phyloP scores from a whole-genome alignment of 2,888 invertebrate species.

The Biston stratarius region DNA sequence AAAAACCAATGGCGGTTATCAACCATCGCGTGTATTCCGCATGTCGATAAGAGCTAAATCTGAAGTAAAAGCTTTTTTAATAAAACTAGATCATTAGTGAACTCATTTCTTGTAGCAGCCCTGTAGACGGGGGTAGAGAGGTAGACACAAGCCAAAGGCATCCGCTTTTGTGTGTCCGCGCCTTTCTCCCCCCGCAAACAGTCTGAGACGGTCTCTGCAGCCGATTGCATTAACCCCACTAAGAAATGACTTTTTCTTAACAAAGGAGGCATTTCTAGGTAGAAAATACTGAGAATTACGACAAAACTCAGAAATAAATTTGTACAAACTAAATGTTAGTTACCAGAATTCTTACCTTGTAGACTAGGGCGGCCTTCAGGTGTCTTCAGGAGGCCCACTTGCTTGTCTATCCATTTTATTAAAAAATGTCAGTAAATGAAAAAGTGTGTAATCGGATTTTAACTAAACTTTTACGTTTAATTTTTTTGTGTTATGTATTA shows the following conservation, averaged over 20 bases:
- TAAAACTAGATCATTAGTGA: not conserved
- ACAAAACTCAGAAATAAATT: constrained; percentile 7
- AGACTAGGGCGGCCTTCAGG: no score
- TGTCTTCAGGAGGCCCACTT: no score
- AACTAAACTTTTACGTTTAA: no score
- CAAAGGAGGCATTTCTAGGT: constrained; percentile 26
- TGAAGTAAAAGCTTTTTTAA: no score
- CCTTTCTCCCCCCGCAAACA: constrained; percentile 73
- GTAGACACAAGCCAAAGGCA: constrained; percentile 56
- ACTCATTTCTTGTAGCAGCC: constrained; percentile 38
- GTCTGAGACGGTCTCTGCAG: constrained; percentile 56
- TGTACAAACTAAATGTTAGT: not conserved
- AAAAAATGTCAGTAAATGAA: no score
- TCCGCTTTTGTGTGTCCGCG: constrained; percentile 70
- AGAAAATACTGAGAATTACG: constrained; percentile 9
- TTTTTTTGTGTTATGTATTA: no score
- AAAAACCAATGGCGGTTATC: no score
- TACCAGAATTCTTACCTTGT: no score
- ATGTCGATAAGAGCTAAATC: no score
- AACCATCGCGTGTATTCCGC: no score
- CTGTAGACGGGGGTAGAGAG: constrained; percentile 46
- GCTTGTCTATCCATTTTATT: no score
- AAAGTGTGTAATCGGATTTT: no score
- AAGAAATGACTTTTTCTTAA: constrained; percentile 52
- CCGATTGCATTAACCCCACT: constrained; percentile 70